Base-by-base conservation (phyloP, 30 jellyfish, hydroid and myxozoan species). In the Rhopilema esculentum region DNA sequence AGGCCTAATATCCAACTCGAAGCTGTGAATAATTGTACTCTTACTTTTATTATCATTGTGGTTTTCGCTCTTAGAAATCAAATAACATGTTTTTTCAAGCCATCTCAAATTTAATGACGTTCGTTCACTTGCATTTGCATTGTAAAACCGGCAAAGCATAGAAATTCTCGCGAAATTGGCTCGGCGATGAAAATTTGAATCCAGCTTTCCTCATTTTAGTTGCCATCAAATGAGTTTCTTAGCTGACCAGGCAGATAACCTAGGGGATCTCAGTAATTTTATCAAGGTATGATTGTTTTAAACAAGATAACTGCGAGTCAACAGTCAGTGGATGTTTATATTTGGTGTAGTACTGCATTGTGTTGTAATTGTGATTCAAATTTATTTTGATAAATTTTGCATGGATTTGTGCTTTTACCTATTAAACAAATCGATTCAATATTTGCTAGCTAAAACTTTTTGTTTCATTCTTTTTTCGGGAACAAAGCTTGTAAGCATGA, bases 211-310 rank as follows among this genome's bases (percentile, higher is more conserved):
- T 25, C 48, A 29, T 83, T 84, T 16, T 31, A 84, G 93, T 61
- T 72, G 87, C 93, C 88, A 69, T 68, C 84, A 77, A 72, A 84
- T 84, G 93, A 84, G 87, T 69, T 84, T 16, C 77, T 28, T 23
- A n/a, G 19, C 66, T 32, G 93, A 84, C 61, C 20, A 74, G 18
- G 0, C 69, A n/a, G 80, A 64, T 9, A 69, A 73, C 76, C 75
- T 51, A 29, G 83, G 88, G 61, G 87, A 84, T 50, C 40, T 84
- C 57, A 84, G 87, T 32, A 52, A 69, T 31, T 25, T 84, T 62
- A 84, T 84, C 24, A 61, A 84, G 86, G 93, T 84, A 84, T 52
- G 76, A 6, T 40, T 40, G 12, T 40, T 40, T 40, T 40, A 40
- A 2, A 12, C 6, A 40, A 40, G 12, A 12, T 40, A 40, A 40